These are phyloP conservation scores for Sylvilagus bachmani DNA, from an alignment of 2,113 vertebrate species.

Conservation along the genomic window DNA sequence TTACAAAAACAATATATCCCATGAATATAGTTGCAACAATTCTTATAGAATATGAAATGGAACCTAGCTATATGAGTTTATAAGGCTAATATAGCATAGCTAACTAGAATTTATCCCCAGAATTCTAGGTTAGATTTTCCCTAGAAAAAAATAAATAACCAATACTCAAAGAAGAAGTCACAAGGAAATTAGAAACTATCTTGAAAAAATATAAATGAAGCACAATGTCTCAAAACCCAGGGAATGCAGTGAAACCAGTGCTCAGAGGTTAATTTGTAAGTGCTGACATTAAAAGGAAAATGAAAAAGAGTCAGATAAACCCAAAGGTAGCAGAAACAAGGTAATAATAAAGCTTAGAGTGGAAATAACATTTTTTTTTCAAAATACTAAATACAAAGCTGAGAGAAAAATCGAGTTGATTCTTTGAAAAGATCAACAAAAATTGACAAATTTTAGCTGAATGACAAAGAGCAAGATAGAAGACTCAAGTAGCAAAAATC, in stretches of 20 bases:
- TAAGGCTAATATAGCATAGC: neutral
- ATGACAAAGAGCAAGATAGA: slow-evolving; percentile 15
- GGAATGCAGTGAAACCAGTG: neutral
- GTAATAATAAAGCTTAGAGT: neutral
- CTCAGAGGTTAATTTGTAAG: neutral
- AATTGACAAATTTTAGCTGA: neutral
- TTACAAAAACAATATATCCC: neutral
- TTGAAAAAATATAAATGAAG: neutral
- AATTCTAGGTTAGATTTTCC: slow-evolving; percentile 22
- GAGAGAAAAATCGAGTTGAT: neutral
- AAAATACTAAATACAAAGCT: neutral
- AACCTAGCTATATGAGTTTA: neutral
- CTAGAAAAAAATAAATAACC: slow-evolving; percentile 6
- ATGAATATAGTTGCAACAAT: neutral
- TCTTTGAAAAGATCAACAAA: neutral
- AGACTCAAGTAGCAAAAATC: neutral
- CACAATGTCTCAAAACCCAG: neutral
- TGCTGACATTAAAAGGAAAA: neutral
- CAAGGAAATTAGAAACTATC: neutral
- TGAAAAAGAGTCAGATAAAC: neutral
- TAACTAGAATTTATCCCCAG: neutral
- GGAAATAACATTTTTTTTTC: neutral
- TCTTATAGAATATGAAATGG: neutral
- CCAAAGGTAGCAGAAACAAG: neutral
- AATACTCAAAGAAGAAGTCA: neutral